Conservation (phyloP, 2,888 invertebrate genomes). For the Drosophila peninsularis region DNA sequence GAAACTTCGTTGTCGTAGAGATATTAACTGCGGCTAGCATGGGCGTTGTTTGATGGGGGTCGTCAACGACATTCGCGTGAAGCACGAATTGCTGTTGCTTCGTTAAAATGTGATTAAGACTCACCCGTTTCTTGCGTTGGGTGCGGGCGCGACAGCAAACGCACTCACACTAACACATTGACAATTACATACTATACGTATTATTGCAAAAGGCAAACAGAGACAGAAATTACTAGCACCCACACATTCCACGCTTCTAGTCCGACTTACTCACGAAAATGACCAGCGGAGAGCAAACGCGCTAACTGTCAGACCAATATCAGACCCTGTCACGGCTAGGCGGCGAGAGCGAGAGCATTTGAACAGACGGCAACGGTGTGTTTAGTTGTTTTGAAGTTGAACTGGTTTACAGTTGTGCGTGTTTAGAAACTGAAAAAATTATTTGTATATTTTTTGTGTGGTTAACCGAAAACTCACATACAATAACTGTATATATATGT, state of each 20-base stretch:
- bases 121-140: constrained; percentile 71
- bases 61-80: constrained; percentile 32
- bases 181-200: background rate
- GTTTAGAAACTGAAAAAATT: constrained; percentile 49
- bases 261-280: constrained; percentile 64
- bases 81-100: constrained; percentile 53
- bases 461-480: constrained; percentile 14
- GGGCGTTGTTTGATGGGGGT: constrained; percentile 57
- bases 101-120: constrained; percentile 76
- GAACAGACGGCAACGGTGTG: constrained; percentile 39
- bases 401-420: constrained; percentile 80
- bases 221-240: constrained; percentile 27
- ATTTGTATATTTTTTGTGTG: constrained; percentile 32
- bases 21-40: constrained; percentile 57
- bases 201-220: constrained; percentile 27
- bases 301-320: constrained; percentile 37
- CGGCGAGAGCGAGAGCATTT: constrained; percentile 15
- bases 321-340: constrained; percentile 9
- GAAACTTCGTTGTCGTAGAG: constrained; percentile 69
- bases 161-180: constrained; percentile 11
- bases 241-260: constrained; percentile 34
- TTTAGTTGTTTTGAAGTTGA: constrained; percentile 80
- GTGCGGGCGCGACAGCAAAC: constrained; percentile 18
- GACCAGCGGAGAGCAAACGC: constrained; percentile 68
- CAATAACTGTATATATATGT: background rate